These are phyloP conservation scores for Scaptodrosophila lebanonensis DNA, from an alignment of 1,140 invertebrate genomes.

Conservation along the genomic window DNA sequence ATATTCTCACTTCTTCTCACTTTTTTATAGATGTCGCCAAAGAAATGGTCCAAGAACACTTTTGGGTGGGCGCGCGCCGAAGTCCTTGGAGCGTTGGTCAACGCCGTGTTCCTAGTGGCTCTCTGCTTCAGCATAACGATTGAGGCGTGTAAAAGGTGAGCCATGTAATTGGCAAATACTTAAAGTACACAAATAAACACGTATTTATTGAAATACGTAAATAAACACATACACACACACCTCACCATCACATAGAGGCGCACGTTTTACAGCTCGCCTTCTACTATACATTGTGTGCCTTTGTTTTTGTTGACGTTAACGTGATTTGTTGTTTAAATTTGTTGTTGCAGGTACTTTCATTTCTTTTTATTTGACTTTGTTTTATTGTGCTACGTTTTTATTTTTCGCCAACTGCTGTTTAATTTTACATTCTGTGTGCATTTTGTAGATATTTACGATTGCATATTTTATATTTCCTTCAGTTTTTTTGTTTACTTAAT, in stretches of 20 bases:
- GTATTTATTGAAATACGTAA: neutral
- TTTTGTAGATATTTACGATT: slow-evolving; percentile 40
- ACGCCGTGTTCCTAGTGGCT: slow-evolving; percentile 95
- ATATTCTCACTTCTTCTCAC: neutral
- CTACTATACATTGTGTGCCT: no score
- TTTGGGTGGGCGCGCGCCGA: slow-evolving; percentile 96
- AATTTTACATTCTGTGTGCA: slow-evolving; percentile 55
- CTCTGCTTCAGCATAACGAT: slow-evolving; percentile 95
- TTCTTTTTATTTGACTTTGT: slow-evolving; percentile 33
- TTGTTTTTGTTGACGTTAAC: slow-evolving; percentile 15
- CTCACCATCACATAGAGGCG: no score
- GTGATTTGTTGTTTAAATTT: slow-evolving; percentile 18
- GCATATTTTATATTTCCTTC: neutral
- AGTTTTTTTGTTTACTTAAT: neutral
- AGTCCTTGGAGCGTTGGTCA: slow-evolving; percentile 94
- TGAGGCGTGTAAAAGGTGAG: slow-evolving; percentile 88
- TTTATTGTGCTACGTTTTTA: slow-evolving; percentile 16
- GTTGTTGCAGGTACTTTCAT: neutral
- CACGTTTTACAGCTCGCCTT: no score
- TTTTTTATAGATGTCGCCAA: slow-evolving; percentile 90
- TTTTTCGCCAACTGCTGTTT: slow-evolving; percentile 15
- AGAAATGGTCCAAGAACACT: slow-evolving; percentile 96
- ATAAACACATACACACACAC: no score
- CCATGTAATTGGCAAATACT: slow-evolving; percentile 17
- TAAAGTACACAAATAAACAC: neutral